phyloP scores from a whole-genome alignment of 2,113 vertebrate genomes.

The Seriola dumerili region DNA sequence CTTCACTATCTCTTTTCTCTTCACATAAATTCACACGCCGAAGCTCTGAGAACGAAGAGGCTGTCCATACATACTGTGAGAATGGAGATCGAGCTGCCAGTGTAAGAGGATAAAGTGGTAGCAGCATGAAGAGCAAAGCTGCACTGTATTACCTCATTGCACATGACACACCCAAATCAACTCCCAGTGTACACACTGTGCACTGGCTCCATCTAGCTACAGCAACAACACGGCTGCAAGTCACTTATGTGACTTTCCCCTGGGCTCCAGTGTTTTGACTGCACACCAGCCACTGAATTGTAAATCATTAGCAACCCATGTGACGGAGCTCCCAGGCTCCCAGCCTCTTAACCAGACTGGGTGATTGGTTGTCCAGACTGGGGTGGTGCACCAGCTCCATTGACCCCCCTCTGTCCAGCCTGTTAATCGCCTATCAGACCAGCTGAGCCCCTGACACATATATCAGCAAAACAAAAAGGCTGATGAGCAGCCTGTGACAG shows the following conservation, averaged over 20 bases:
- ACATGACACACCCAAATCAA: conserved; percentile 68
- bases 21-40: neutral
- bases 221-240: conserved; percentile 11
- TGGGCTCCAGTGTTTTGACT: conserved; percentile 23
- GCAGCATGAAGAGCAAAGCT: conserved; percentile 11
- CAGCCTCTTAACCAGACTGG: conserved; percentile 3
- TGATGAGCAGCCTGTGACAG: neutral
- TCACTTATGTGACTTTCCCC: conserved; percentile 15
- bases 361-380: conserved; percentile 55
- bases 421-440: conserved; percentile 40
- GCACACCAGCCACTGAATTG: conserved; percentile 40
- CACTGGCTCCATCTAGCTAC: conserved; percentile 59
- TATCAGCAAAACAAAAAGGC: conserved; percentile 34
- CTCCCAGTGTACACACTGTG: neutral
- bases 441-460: conserved; percentile 25
- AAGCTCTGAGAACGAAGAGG: neutral
- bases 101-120: neutral
- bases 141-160: conserved; percentile 11
- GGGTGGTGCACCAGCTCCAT: conserved; percentile 8
- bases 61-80: neutral
- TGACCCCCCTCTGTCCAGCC: neutral
- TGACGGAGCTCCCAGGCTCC: conserved; percentile 53
- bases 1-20: neutral
- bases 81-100: neutral
- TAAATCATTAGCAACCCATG: conserved; percentile 71